Conservation (phyloP, 2,797 vertebrate species). For the Manis crassicaudata region DNA sequence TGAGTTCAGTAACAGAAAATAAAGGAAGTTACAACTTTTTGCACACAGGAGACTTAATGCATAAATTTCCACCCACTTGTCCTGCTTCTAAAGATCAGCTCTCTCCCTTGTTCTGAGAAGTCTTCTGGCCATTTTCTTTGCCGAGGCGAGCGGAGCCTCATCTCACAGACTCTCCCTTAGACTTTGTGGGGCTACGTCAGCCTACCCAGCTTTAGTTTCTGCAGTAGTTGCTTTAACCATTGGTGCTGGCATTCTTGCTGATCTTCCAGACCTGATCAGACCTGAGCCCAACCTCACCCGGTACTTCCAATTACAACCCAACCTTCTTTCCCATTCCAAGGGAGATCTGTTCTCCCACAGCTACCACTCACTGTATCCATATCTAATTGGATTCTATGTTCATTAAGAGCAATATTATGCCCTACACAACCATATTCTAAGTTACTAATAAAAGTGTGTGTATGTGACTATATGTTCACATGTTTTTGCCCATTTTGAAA, state of each 20-base stretch:
- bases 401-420: not conserved
- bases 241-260: not conserved
- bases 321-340: not conserved
- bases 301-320: not conserved
- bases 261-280: not conserved
- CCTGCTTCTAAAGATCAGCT: conserved; percentile 51
- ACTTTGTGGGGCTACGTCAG: not conserved
- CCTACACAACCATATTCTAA: not conserved
- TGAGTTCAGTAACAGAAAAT: conserved; percentile 12
- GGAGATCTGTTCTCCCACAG: not conserved
- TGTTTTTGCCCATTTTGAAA: not conserved
- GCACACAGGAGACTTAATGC: not conserved
- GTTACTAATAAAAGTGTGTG: not conserved
- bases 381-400: not conserved
- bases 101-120: conserved; percentile 16
- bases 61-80: conserved; percentile 8
- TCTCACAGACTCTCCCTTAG: not conserved
- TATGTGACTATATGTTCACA: not conserved
- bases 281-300: not conserved
- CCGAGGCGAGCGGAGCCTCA: not conserved
- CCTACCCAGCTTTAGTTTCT: not conserved
- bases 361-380: not conserved
- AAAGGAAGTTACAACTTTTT: conserved; percentile 43
- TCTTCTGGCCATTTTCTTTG: conserved; percentile 17
- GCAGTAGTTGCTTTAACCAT: not conserved